These are phyloP conservation scores for Caenorhabditis afra DNA, from an alignment of 2,888 invertebrate species.

Conservation along the genomic window DNA sequence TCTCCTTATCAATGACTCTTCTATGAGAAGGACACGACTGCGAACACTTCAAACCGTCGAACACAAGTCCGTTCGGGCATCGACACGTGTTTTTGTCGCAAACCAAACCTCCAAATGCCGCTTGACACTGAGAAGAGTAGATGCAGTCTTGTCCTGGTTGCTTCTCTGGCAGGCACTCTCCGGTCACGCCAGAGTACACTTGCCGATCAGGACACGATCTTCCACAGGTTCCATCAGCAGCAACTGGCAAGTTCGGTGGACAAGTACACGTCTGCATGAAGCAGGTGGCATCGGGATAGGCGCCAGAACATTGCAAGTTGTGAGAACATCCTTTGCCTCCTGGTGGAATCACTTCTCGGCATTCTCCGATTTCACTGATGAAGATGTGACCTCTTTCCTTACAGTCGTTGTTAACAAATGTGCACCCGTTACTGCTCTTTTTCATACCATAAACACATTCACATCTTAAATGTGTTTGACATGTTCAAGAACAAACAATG, in stretches of 20 bases:
- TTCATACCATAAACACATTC: slow-evolving; percentile 80
- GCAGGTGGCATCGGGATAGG: slow-evolving; percentile 71
- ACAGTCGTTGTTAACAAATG: slow-evolving; percentile 79
- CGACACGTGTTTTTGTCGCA: slow-evolving; percentile 75
- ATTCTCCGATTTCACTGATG: slow-evolving; percentile 80
- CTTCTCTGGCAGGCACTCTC: slow-evolving; percentile 79
- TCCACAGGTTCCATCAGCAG: slow-evolving; percentile 80
- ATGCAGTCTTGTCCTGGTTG: slow-evolving; percentile 79
- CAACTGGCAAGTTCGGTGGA: slow-evolving; percentile 75
- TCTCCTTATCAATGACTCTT: slow-evolving; percentile 71
- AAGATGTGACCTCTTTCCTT: slow-evolving; percentile 79
- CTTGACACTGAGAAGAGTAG: slow-evolving; percentile 80
- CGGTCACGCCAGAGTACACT: slow-evolving; percentile 79
- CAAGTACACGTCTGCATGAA: slow-evolving; percentile 78
- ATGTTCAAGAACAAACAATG: not conserved
- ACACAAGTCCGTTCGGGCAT: slow-evolving; percentile 72
- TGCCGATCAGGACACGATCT: slow-evolving; percentile 73
- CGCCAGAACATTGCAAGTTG: slow-evolving; percentile 78
- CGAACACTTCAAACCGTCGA: slow-evolving; percentile 70
- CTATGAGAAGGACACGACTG: slow-evolving; percentile 68
- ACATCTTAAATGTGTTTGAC: slow-evolving; percentile 58
- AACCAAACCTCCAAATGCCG: slow-evolving; percentile 75
- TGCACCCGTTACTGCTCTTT: slow-evolving; percentile 75
- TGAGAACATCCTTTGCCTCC: slow-evolving; percentile 79
- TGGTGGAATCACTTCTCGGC: slow-evolving; percentile 79